Percentiles rank a stretch among this genome's conserved stretches.
Conservation (phyloP, 2,888 invertebrate genomes). For the Cheilosia scutellata region DNA sequence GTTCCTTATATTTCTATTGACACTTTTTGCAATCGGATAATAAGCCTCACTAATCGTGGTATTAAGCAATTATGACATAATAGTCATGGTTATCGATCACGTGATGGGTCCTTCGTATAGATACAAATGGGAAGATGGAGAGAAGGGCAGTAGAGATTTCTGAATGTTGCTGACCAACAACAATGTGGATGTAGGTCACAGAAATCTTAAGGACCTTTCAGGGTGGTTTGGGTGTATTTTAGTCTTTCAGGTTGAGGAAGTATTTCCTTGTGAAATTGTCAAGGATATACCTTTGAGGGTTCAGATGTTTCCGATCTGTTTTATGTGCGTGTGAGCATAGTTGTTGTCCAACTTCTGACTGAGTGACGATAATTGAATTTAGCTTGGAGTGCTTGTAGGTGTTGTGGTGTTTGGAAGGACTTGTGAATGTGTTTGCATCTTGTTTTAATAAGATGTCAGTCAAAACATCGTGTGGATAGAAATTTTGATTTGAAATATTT, state of each 20-base stretch:
- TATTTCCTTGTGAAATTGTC: not conserved
- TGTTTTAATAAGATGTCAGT: too few species aligned
- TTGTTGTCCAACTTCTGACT: conserved; percentile 5
- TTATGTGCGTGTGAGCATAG: not conserved
- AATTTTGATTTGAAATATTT: too few species aligned
- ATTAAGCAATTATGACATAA: conserved; percentile 47
- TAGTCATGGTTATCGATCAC: conserved; percentile 27
- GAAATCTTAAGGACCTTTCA: not conserved
- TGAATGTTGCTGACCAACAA: conserved; percentile 6
- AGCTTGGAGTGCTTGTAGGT: too few species aligned
- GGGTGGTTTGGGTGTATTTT: conserved; percentile 8
- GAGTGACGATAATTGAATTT: conserved; percentile 10
- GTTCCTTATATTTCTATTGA: not conserved
- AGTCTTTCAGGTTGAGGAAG: not conserved
- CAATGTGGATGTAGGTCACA: conserved; percentile 27
- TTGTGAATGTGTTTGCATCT: too few species aligned
- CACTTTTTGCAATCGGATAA: conserved; percentile 41
- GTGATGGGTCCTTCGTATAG: not conserved
- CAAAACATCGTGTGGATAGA: too few species aligned
- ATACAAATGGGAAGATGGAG: not conserved
- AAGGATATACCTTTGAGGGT: conserved; percentile 13
- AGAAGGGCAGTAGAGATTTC: not conserved
- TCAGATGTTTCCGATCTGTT: not conserved
- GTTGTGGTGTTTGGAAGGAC: too few species aligned
- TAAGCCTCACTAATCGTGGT: conserved; percentile 6